phyloP scores from a whole-genome alignment of 2,797 vertebrate genomes.

The Rhabdophis nuchalis region DNA sequence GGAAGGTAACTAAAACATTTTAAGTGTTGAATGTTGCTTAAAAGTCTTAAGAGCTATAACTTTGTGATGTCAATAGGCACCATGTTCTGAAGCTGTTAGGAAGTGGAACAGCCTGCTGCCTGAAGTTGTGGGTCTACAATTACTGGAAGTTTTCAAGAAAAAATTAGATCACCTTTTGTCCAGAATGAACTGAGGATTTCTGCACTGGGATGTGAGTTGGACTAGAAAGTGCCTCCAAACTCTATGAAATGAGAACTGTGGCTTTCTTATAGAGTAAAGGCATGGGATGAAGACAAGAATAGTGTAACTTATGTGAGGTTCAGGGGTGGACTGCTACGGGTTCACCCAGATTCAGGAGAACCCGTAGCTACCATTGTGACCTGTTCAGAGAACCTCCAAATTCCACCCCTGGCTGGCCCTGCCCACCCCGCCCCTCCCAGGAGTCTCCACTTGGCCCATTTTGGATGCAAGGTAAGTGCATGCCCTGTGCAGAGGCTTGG shows the following conservation, averaged over 20 bases:
- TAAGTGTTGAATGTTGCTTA: background rate
- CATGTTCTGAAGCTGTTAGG: background rate
- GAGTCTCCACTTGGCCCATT: too few species aligned
- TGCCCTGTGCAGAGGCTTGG: too few species aligned
- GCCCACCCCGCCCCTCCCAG: too few species aligned
- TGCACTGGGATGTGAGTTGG: background rate
- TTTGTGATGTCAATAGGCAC: background rate
- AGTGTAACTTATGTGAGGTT: background rate
- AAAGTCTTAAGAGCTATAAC: background rate
- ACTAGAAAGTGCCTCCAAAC: background rate
- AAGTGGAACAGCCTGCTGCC: background rate
- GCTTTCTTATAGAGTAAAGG: background rate
- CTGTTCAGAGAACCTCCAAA: too few species aligned
- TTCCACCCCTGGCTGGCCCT: too few species aligned
- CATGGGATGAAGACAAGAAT: background rate
- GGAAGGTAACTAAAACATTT: background rate
- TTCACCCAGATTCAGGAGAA: too few species aligned
- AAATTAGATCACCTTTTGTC: background rate
- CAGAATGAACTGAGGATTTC: background rate
- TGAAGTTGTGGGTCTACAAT: background rate
- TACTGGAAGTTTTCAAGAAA: background rate
- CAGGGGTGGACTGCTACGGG: too few species aligned
- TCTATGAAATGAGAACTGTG: background rate
- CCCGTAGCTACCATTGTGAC: too few species aligned
- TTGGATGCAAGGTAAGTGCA: too few species aligned